phyloP scores from a whole-genome alignment of 2,888 invertebrate genomes.

The Heliconius sara region DNA sequence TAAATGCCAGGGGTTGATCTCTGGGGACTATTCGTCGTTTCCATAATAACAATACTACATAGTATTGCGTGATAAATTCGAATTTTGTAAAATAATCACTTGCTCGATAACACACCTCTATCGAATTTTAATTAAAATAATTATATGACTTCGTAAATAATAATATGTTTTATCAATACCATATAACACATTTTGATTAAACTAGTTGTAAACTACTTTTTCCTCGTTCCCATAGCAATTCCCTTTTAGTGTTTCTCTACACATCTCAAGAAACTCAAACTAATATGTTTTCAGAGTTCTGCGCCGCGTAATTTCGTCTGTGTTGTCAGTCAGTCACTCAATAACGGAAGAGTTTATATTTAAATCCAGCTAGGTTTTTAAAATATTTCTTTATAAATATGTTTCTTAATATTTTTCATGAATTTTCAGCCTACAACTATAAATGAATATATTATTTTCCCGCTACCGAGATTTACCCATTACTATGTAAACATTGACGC shows the following conservation, averaged over 20 bases:
- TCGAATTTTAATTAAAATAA: constrained; percentile 4
- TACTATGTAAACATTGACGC: constrained; percentile 6
- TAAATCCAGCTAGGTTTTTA: not conserved
- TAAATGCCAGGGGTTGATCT: constrained; percentile 34
- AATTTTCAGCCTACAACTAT: not conserved
- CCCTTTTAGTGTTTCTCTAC: no score
- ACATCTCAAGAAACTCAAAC: no score
- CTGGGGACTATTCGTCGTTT: constrained; percentile 14
- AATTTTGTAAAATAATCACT: not conserved
- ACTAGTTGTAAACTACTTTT: no score
- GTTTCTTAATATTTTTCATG: not conserved
- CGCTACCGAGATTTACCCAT: not conserved
- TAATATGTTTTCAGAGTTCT: not conserved
- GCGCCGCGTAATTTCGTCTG: not conserved
- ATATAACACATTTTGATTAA: no score
- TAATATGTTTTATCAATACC: no score
- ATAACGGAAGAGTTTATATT: not conserved
- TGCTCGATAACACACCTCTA: not conserved
- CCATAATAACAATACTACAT: constrained; percentile 20
- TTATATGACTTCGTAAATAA: not conserved
- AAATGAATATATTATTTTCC: not conserved
- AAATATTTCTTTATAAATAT: not conserved
- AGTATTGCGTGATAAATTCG: constrained; percentile 9
- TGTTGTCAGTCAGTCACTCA: not conserved
- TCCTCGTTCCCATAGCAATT: no score